Conservation (phyloP, 1,140 invertebrate genomes). For the Leptinotarsa undecemlineata region DNA sequence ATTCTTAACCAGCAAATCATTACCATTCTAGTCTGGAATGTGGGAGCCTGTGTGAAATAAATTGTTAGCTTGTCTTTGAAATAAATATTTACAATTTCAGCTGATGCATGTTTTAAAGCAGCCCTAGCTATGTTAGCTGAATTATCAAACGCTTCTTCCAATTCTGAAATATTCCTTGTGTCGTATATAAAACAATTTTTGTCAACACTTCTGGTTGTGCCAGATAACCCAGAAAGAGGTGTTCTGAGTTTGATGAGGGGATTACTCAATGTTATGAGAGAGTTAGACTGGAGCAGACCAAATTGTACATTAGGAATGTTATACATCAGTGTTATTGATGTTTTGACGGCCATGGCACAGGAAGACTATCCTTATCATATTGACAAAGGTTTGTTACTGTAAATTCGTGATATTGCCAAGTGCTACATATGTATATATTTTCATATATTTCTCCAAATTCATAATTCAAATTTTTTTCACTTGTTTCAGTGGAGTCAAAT, state of each 20-base stretch:
- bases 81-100: conserved; percentile 57
- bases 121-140: conserved; percentile 80
- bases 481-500: conserved; percentile 84
- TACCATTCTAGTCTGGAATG: no score
- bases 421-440: no score
- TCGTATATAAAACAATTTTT: conserved; percentile 78
- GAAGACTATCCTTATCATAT: conserved; percentile 82
- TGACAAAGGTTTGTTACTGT: conserved; percentile 63
- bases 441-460: no score
- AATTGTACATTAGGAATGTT: conserved; percentile 63
- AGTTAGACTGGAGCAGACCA: conserved; percentile 67
- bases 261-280: conserved; percentile 74
- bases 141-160: conserved; percentile 77
- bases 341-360: conserved; percentile 74
- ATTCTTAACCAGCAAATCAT: no score
- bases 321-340: conserved; percentile 73
- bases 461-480: conserved; percentile 28
- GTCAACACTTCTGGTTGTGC: conserved; percentile 82
- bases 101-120: conserved; percentile 91
- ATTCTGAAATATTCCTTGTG: conserved; percentile 72
- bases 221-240: conserved; percentile 86
- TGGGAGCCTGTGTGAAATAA: no score
- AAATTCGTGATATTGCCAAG: no score
- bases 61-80: no score
- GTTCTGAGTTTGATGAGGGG: conserved; percentile 77